Conservation (phyloP, 2,888 invertebrate genomes). For the Dasysyrphus tricinctus region DNA sequence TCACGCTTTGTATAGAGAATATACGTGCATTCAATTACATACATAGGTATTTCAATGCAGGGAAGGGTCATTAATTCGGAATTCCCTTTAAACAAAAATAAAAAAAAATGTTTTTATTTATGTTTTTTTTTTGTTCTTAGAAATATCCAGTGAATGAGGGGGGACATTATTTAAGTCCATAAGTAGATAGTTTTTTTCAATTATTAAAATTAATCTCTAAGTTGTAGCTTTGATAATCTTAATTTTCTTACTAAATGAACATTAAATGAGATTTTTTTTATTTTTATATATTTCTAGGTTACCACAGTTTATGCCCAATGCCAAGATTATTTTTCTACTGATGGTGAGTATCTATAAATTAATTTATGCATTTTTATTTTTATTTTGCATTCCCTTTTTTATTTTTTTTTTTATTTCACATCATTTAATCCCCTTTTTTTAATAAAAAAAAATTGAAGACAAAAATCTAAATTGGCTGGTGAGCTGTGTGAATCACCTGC, state of each 20-base stretch:
- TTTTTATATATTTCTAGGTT: conserved; percentile 85
- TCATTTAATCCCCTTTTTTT: conserved; percentile 42
- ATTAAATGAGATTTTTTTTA: conserved; percentile 26
- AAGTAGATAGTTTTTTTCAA: conserved; percentile 1
- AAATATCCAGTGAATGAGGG: neutral
- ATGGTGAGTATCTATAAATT: conserved; percentile 87
- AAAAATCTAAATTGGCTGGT: conserved; percentile 3
- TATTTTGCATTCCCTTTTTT: conserved; percentile 16
- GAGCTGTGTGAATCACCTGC: conserved; percentile 18
- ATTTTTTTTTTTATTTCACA: conserved; percentile 16
- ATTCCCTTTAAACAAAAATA: conserved; percentile 15
- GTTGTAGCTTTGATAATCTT: neutral
- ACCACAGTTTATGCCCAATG: conserved; percentile 95
- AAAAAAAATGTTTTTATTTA: conserved; percentile 2
- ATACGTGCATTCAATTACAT: conserved; percentile 1
- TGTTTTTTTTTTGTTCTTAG: conserved; percentile 1
- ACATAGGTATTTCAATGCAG: conserved; percentile 32
- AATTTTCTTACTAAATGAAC: neutral
- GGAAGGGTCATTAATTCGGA: conserved; percentile 27
- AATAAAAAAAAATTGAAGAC: neutral
- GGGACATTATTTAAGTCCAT: conserved; percentile 7
- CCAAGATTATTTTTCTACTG: conserved; percentile 94
- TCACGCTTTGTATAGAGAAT: neutral
- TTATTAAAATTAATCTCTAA: no score
- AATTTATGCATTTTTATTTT: conserved; percentile 8